Conservation (phyloP, 2,113 vertebrate species). For the Brachirus orientalis region DNA sequence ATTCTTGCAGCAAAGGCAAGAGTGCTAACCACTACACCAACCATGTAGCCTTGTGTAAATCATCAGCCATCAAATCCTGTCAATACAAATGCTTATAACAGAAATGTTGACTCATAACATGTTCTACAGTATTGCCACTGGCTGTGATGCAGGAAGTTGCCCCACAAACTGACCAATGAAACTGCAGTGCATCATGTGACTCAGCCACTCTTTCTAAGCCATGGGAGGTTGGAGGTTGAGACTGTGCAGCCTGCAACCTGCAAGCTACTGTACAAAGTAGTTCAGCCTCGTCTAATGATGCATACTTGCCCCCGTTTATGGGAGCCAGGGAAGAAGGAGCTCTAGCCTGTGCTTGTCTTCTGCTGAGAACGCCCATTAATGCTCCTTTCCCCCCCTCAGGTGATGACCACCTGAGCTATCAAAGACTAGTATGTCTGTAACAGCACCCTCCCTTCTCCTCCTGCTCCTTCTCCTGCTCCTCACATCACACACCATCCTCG, state of each 20-base stretch:
- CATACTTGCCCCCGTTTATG: slow-evolving; percentile 72
- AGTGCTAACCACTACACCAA: no score
- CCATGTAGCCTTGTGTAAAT: no score
- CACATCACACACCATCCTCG: slow-evolving; percentile 68
- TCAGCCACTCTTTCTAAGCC: slow-evolving; percentile 13
- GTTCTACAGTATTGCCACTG: slow-evolving; percentile 1
- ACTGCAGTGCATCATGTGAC: neutral
- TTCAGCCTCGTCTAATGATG: slow-evolving; percentile 66
- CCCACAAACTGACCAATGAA: slow-evolving; percentile 28
- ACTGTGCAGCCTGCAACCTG: slow-evolving; percentile 8
- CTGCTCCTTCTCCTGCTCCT: slow-evolving; percentile 8
- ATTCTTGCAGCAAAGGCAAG: no score
- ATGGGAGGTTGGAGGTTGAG: slow-evolving; percentile 1
- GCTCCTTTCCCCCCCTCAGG: slow-evolving; percentile 72
- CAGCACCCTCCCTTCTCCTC: slow-evolving; percentile 28
- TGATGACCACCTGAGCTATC: slow-evolving; percentile 82
- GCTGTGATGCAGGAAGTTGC: neutral
- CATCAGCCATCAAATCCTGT: no score
- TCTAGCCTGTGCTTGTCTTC: slow-evolving; percentile 78
- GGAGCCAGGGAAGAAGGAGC: slow-evolving; percentile 58
- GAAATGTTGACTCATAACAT: slow-evolving; percentile 27
- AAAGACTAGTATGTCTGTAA: slow-evolving; percentile 74
- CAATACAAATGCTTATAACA: slow-evolving; percentile 10
- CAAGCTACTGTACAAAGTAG: slow-evolving; percentile 61
- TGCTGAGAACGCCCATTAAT: slow-evolving; percentile 78